A percentile compares a stretch with the other conserved stretches of the same genome.
phyloP scores from a whole-genome alignment of 2,888 invertebrate species.

The Dyspetes luteomarginatus region DNA sequence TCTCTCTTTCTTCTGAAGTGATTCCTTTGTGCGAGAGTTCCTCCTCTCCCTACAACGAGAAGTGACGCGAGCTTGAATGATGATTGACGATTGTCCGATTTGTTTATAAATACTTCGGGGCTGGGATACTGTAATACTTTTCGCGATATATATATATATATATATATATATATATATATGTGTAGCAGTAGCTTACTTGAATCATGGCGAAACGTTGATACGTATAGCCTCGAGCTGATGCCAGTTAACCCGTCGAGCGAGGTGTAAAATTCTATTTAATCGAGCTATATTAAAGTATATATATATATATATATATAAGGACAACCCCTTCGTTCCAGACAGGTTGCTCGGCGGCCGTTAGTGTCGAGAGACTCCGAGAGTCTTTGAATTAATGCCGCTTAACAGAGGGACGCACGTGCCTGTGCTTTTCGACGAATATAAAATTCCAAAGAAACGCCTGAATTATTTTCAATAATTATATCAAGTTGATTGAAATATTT shows the following conservation, averaged over 20 bases:
- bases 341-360: slow-evolving; percentile 59
- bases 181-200: neutral
- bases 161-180: neutral
- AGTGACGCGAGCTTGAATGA: slow-evolving; percentile 57
- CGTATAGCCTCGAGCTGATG: slow-evolving; percentile 8
- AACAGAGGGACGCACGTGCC: slow-evolving; percentile 36
- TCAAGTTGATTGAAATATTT: neutral
- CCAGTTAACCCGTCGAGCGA: slow-evolving; percentile 66
- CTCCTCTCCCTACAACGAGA: slow-evolving; percentile 20
- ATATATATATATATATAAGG: neutral
- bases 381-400: slow-evolving; percentile 52
- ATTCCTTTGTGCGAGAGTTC: slow-evolving; percentile 51
- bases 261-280: slow-evolving; percentile 71
- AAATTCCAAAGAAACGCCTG: neutral
- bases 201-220: slow-evolving; percentile 14
- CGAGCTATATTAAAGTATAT: slow-evolving; percentile 24
- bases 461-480: neutral
- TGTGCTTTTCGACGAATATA: slow-evolving; percentile 10
- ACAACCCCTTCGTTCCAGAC: slow-evolving; percentile 55
- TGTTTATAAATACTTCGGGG: slow-evolving; percentile 77
- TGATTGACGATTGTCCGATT: slow-evolving; percentile 82
- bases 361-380: slow-evolving; percentile 43
- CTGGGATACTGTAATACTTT: slow-evolving; percentile 31
- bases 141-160: neutral
- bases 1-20: slow-evolving; percentile 43